Base-by-base conservation (phyloP, 2,113 vertebrate species). In the Tragelaphus strepsiceros region DNA sequence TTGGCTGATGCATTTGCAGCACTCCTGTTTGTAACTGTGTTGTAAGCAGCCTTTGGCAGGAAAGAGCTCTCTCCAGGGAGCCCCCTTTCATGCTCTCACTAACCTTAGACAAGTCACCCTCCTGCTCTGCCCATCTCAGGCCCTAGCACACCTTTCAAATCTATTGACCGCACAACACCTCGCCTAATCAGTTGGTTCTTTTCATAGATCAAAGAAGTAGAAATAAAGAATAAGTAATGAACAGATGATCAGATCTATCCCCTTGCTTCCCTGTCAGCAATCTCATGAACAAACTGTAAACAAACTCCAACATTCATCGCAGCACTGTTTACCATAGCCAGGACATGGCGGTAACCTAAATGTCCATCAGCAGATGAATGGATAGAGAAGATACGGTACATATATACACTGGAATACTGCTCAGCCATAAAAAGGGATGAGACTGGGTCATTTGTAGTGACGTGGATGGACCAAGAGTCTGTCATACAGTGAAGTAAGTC, bases 251-350 rank as follows among this genome's bases (percentile, higher is more conserved):
- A 53, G 78, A 81, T 51, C 17, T 53, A 19, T 21, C 28, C 30
- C 9, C 49, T 51, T 13, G 17, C 78, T 81, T 81, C 78, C 78
- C 10, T 39, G 2, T 80, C 17, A n/a, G 78, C 13, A 6, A 53
- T 21, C 16, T 53, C 2, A 2, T 6, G 46, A 53, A 81, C 17
- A 53, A 81, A 81, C 78, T 51, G 26, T 53, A 49, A 53, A 81
- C 9, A 21, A 81, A 26, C 12, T 22, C 35, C 71, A 14, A 1
- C 0, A 1, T 77, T 24, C 71, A 43, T 0, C 4, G 39, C 22
- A 43, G 39, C 22, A 4, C 39, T 7, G 6, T 26, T 77, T 43
- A 43, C 6, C 22, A 15, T 2, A 43, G 22, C 39, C 71, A 77
- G 39, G 39, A 26, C 35, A 43, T 2, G 22, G 39, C 13, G 43